Evolutionary conservation across 2,888 invertebrate genomes (phyloP), one percentile per base, ranked within the genome.

Genomic region (Patella ulyssiponensis): DNA sequence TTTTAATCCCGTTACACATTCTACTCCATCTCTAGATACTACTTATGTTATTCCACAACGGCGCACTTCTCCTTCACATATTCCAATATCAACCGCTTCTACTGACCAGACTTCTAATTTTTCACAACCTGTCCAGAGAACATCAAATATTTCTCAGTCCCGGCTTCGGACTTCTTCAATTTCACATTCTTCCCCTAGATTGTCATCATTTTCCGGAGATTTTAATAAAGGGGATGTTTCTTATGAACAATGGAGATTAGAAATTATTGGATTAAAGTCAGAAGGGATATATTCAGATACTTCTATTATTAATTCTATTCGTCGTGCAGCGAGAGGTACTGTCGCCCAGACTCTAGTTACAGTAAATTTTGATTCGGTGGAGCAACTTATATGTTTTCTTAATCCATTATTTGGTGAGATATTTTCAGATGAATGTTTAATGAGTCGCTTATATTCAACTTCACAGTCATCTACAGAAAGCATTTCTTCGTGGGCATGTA

Each of bases 141-240:
- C 5, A 15, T 58, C 20, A 15, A 58, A 58, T 58, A 58, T 5
- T 58, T 58, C 17, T 58, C 12, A 54, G 12, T 54, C 12, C 17
- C 54, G 4, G 17, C 12, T 17, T 54, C 12, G 2, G 17, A 12
- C 17, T 3, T 54, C 54, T 15, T 15, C 54, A 15, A 17, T 54
- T 54, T 17, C 54, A 54, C 17, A 54, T 54, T 54, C 54, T 54
- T 54, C 64, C 23, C 64, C 64, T 12, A 64, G 23, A 64, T 14
- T 64, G 7, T 64, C 64, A 20, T 12, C n/a, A 12, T 64, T 64
- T 64, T 64, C 58, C 2, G 64, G n/a, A n/a, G 0, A 64, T 64
- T 7, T n/a, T 15, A 58, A 58, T 58, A 58, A 58, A 64, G 64
- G 64, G n/a, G 64, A 64, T n/a, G 64, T 64, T 7, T 64, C 64